These are phyloP conservation scores for Megathymus violae DNA, from an alignment of 1,140 invertebrate genomes.

Conservation along the genomic window DNA sequence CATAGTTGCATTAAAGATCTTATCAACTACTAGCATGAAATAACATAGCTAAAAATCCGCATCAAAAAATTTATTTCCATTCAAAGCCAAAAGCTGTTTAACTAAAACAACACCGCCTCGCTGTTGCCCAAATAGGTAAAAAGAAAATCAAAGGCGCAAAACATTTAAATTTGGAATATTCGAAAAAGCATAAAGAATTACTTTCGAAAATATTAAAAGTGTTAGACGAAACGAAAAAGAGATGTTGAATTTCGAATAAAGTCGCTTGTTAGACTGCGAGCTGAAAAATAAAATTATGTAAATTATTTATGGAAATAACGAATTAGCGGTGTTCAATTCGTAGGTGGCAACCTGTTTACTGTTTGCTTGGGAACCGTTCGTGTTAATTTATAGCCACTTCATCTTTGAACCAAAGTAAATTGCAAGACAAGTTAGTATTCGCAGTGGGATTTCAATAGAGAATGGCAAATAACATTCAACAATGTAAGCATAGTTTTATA, in stretches of 20 bases:
- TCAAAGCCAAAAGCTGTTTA: not conserved
- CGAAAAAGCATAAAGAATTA: conserved; percentile 3
- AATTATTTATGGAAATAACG: not conserved
- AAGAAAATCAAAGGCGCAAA: not conserved
- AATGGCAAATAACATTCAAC: no score
- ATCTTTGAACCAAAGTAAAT: not conserved
- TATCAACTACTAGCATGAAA: no score
- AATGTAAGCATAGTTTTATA: no score
- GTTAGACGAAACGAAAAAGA: not conserved
- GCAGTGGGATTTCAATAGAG: no score
- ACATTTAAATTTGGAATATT: not conserved
- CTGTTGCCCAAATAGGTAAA: not conserved
- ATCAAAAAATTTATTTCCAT: no score
- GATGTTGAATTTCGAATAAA: conserved; percentile 1
- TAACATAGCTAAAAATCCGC: no score
- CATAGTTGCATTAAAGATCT: no score
- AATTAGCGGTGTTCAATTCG: no score
- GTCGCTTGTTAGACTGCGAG: not conserved
- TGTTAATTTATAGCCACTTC: not conserved
- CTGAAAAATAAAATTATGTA: not conserved
- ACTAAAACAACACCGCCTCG: no score
- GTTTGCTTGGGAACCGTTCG: not conserved
- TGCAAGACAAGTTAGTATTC: not conserved
- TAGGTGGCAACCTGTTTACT: not conserved
- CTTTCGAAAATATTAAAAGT: conserved; percentile 1